Conservation (phyloP, 2,113 vertebrate species). For the Egretta garzetta region DNA sequence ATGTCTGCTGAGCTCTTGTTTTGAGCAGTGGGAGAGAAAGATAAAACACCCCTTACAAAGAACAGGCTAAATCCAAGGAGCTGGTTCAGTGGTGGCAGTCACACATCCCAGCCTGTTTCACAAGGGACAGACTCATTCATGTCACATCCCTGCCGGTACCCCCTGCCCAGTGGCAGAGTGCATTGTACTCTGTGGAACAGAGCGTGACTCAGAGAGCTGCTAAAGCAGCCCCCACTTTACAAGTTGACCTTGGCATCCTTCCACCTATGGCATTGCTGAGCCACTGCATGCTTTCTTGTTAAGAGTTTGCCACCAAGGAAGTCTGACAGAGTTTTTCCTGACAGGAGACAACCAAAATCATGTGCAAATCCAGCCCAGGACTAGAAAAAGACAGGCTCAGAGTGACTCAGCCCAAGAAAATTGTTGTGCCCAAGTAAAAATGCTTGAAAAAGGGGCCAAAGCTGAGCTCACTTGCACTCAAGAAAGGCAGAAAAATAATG, state of each 20-base stretch:
- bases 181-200: neutral
- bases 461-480: neutral
- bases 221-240: neutral
- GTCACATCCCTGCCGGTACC: neutral
- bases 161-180: neutral
- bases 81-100: neutral
- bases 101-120: neutral
- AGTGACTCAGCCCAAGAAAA: neutral
- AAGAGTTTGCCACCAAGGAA: neutral
- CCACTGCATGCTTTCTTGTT: neutral
- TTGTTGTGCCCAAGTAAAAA: neutral
- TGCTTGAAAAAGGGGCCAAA: neutral
- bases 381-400: neutral
- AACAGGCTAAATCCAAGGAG: neutral
- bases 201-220: neutral
- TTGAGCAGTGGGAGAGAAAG: neutral
- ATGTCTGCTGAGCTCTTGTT: neutral
- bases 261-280: neutral
- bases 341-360: neutral
- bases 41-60: neutral
- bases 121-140: fast-evolving
- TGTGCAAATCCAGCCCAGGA: neutral
- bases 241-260: neutral
- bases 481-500: neutral
- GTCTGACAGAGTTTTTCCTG: neutral